These are phyloP conservation scores for Scylla paramamosain DNA, from an alignment of 1,140 invertebrate species.

Conservation along the genomic window DNA sequence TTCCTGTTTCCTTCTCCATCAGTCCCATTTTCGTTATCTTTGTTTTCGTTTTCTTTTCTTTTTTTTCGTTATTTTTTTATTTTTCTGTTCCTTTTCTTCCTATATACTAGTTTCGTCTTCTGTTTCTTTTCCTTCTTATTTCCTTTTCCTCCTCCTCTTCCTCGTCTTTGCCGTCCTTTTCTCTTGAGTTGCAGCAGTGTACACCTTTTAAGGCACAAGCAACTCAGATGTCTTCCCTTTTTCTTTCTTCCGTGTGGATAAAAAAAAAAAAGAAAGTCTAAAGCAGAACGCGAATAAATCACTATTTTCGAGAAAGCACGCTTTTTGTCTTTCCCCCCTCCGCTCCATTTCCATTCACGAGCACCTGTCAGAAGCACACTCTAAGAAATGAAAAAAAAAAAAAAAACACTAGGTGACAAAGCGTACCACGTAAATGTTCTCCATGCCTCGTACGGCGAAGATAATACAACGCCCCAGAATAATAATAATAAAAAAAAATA, in stretches of 20 bases:
- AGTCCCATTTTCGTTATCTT: not conserved
- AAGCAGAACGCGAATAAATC: too few relatives aligned
- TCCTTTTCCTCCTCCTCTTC: not conserved
- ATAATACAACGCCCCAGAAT: not conserved
- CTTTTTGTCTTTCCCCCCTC: too few relatives aligned
- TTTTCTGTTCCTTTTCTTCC: not conserved
- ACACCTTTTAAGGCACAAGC: too few relatives aligned
- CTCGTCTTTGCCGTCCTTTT: not conserved
- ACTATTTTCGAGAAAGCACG: too few relatives aligned
- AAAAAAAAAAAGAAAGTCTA: too few relatives aligned
- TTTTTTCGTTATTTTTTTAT: not conserved
- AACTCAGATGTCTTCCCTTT: too few relatives aligned
- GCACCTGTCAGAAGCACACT: not conserved
- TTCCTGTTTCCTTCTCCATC: not conserved
- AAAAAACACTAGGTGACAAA: not conserved
- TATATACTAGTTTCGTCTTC: not conserved
- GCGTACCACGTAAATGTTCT: not conserved
- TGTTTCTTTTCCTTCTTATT: not conserved
- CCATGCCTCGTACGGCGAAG: not conserved
- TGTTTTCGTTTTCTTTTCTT: not conserved
- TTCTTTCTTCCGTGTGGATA: too few relatives aligned
- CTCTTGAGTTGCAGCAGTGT: not conserved
- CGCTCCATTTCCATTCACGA: not conserved
- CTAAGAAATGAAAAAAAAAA: not conserved
- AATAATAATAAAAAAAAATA: not conserved